phyloP scores from a whole-genome alignment of 2,888 invertebrate species.

The Pseudococcus viburni region DNA sequence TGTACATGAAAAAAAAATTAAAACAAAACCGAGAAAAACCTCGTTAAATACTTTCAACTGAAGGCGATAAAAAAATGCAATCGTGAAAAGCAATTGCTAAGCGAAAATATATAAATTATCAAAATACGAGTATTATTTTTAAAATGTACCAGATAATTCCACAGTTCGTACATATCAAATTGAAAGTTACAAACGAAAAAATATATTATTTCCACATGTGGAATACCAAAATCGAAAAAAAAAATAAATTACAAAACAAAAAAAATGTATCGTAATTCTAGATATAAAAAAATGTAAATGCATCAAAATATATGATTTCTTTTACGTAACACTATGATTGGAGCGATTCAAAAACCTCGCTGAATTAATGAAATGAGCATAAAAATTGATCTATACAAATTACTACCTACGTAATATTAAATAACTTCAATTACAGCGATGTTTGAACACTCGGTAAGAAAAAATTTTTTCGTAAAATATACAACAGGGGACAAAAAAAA shows the following conservation, averaged over 20 bases:
- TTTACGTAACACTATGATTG: slow-evolving; percentile 54
- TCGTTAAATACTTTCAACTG: slow-evolving; percentile 43
- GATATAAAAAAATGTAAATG: slow-evolving; percentile 53
- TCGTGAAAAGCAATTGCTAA: slow-evolving; percentile 55
- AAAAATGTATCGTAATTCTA: slow-evolving; percentile 47
- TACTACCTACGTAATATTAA: not conserved
- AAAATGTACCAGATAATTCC: slow-evolving; percentile 28
- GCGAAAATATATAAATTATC: slow-evolving; percentile 40
- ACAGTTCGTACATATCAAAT: slow-evolving; percentile 46
- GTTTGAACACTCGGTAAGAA: slow-evolving; percentile 33
- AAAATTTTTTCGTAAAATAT: not conserved
- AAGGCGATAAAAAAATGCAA: slow-evolving; percentile 56
- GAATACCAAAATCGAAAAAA: slow-evolving; percentile 32
- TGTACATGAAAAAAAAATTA: slow-evolving; percentile 27
- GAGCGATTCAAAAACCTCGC: slow-evolving; percentile 16
- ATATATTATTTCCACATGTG: not conserved
- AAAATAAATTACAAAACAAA: slow-evolving; percentile 21
- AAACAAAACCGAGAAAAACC: slow-evolving; percentile 22
- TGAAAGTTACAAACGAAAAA: slow-evolving; percentile 48
- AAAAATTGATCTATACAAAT: slow-evolving; percentile 55
- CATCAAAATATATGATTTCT: slow-evolving; percentile 25
- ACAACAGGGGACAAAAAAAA: slow-evolving; percentile 23
- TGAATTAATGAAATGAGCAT: slow-evolving; percentile 38
- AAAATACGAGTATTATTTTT: slow-evolving; percentile 53
- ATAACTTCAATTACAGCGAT: slow-evolving; percentile 49